A percentile compares a stretch with the other conserved stretches of the same genome.
These are phyloP conservation scores for Argyresthia albistria DNA, from an alignment of 2,888 invertebrate genomes.

Conservation along the genomic window DNA sequence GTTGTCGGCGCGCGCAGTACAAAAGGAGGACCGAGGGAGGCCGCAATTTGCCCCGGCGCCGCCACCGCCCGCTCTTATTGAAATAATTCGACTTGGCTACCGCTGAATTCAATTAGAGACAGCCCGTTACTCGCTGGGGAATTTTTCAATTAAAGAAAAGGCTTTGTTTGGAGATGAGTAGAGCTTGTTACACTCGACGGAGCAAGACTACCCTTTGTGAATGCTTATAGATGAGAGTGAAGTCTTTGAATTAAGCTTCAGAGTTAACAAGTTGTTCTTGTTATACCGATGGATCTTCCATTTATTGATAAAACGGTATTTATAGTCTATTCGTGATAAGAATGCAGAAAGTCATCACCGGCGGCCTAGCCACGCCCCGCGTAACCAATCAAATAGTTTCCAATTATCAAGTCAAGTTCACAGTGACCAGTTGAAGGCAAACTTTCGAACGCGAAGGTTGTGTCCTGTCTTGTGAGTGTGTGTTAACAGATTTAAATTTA, in stretches of 20 bases:
- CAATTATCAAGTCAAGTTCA: too few species aligned
- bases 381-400: too few species aligned
- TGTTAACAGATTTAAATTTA: too few species aligned
- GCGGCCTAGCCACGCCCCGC: too few species aligned
- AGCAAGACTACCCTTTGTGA: not conserved
- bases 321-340: too few species aligned
- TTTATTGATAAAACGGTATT: too few species aligned
- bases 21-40: slow-evolving; percentile 45
- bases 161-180: slow-evolving; percentile 19
- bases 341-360: too few species aligned
- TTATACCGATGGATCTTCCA: too few species aligned
- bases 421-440: too few species aligned
- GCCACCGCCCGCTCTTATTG: slow-evolving; percentile 52
- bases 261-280: too few species aligned
- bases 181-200: slow-evolving; percentile 18
- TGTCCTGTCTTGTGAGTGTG: too few species aligned
- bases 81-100: slow-evolving; percentile 47
- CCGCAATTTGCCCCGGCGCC: slow-evolving; percentile 60
- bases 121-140: slow-evolving; percentile 26
- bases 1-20: slow-evolving; percentile 25
- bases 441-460: too few species aligned
- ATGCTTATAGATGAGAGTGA: not conserved
- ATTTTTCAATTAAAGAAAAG: slow-evolving; percentile 38
- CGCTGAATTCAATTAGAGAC: slow-evolving; percentile 51
- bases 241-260: not conserved